Percentiles rank a stretch among this genome's conserved stretches.
Evolutionary conservation across 2,888 invertebrate species (phyloP).

Genomic region (Eutolmus rufibarbis): DNA sequence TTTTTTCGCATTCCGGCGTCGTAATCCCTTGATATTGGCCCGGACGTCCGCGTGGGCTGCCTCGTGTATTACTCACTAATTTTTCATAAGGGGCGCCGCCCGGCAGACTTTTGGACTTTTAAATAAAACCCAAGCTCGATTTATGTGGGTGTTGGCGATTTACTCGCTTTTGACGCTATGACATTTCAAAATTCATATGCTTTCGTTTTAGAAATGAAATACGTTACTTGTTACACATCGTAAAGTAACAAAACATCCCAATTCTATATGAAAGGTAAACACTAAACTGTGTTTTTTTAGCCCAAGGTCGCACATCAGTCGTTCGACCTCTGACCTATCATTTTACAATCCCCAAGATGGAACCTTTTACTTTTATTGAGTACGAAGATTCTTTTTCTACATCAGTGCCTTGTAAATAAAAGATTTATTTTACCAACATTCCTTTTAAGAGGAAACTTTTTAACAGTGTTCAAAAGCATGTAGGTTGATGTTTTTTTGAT

Average conservation of each 20-base stretch:
- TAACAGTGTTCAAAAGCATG: background rate
- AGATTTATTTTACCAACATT: background rate
- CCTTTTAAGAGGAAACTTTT: background rate
- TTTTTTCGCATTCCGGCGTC: background rate
- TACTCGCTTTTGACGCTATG: background rate
- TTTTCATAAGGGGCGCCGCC: background rate
- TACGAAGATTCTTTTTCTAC: background rate
- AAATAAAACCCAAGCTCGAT: background rate
- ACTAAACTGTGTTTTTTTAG: background rate
- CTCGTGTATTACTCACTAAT: background rate
- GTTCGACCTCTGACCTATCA: background rate
- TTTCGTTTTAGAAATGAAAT: background rate
- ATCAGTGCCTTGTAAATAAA: background rate
- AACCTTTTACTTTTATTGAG: no score
- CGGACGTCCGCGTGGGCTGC: background rate
- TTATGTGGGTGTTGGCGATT: background rate
- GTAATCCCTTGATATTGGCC: background rate
- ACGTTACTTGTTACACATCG: background rate
- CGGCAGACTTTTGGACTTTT: background rate
- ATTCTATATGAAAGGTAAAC: background rate
- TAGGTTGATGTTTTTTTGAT: no score
- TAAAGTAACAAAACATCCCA: background rate
- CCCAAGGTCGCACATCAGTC: background rate
- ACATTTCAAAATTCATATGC: background rate
- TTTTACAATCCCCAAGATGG: no score